Conservation (phyloP, 1,140 invertebrate species). For the Atopsyche davidsoni region DNA sequence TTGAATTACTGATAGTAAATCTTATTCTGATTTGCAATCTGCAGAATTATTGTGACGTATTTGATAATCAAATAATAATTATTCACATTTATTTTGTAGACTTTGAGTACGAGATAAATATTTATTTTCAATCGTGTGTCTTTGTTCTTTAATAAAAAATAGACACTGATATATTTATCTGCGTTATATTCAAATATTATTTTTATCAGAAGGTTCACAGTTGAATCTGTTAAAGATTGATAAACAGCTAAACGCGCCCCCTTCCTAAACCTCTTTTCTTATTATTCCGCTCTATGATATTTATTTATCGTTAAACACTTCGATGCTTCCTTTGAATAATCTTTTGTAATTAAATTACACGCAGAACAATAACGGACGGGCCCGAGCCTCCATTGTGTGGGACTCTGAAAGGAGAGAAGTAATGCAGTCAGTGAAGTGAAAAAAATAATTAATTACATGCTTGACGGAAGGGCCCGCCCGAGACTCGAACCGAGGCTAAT, state of each 20-base stretch:
- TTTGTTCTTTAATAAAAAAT: too few species aligned
- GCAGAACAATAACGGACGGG: constrained; percentile 27
- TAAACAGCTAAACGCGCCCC: constrained; percentile 4
- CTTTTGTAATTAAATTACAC: constrained; percentile 32
- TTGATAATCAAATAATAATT: too few species aligned
- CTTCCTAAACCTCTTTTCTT: constrained; percentile 28
- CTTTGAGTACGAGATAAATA: too few species aligned
- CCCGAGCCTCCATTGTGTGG: constrained; percentile 2
- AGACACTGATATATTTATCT: too few species aligned
- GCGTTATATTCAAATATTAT: too few species aligned
- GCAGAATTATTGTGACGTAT: too few species aligned
- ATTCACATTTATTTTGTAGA: too few species aligned
- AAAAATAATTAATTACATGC: constrained; percentile 31
- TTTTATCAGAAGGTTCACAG: too few species aligned
- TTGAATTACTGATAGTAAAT: too few species aligned
- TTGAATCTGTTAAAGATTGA: constrained; percentile 9
- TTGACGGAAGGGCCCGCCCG: constrained; percentile 10
- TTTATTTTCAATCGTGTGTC: too few species aligned
- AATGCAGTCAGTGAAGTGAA: constrained; percentile 26
- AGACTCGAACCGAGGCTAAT: too few species aligned
- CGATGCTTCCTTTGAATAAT: constrained; percentile 31
- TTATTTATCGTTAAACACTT: constrained; percentile 32
- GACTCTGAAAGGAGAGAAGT: constrained; percentile 13
- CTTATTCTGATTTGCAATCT: too few species aligned
- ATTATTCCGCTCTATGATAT: constrained; percentile 29